Conservation (phyloP, 2,113 vertebrate genomes). For the Oreochromis aureus region DNA sequence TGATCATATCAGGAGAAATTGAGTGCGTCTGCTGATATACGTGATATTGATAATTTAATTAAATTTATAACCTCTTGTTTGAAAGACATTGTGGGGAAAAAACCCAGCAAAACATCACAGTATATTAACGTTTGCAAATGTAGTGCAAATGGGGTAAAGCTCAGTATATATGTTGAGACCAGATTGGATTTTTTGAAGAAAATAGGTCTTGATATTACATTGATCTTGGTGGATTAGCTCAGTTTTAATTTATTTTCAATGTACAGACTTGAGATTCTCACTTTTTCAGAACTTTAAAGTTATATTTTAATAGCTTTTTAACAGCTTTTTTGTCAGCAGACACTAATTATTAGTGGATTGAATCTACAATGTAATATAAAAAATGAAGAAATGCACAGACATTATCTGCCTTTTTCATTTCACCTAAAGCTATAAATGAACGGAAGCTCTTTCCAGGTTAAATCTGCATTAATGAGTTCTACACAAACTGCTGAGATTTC, state of each 20-base stretch:
- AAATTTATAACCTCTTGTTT: not conserved
- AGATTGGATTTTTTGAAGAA: not conserved
- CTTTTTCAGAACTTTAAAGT: not conserved
- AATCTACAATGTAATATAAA: not conserved
- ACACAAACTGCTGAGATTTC: conserved; percentile 16
- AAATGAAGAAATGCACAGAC: not conserved
- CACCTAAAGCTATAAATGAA: not conserved
- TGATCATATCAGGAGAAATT: not conserved
- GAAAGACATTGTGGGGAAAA: not conserved
- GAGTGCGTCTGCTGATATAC: not conserved
- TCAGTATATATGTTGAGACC: not conserved
- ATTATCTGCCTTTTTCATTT: not conserved
- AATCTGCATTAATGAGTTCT: conserved; percentile 10
- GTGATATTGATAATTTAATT: conserved; percentile 2
- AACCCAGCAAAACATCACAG: not conserved
- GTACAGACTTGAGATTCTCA: not conserved
- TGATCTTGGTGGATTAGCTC: not conserved
- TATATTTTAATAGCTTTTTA: not conserved
- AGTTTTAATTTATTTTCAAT: not conserved
- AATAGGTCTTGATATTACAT: not conserved
- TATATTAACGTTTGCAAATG: not conserved
- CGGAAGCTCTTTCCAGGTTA: not conserved
- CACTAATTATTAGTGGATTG: not conserved
- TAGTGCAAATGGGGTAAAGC: not conserved
- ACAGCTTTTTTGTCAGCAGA: not conserved